Conservation (phyloP, 1,140 invertebrate species). For the Alviniconcha marisindica region DNA sequence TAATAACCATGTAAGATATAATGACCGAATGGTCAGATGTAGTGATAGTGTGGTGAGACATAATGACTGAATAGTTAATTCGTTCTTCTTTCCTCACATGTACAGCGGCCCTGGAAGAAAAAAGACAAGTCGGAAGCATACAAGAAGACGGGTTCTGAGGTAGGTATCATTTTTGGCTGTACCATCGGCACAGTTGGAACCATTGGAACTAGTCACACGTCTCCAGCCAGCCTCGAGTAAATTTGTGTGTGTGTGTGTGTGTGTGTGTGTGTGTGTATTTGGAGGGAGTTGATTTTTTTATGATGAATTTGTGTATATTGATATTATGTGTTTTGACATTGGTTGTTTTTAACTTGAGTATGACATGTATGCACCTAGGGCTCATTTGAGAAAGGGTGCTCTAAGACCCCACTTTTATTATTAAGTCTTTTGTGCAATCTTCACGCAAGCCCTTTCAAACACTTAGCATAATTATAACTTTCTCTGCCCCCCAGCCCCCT, state of each 20-base stretch:
- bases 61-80: too few relatives aligned
- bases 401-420: too few relatives aligned
- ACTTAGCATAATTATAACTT: too few relatives aligned
- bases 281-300: neutral
- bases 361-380: too few relatives aligned
- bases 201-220: neutral
- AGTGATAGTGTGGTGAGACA: too few relatives aligned
- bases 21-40: too few relatives aligned
- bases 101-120: constrained; percentile 23
- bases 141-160: constrained; percentile 57
- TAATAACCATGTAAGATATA: too few relatives aligned
- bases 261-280: neutral
- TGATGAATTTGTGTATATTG: neutral
- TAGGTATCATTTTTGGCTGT: constrained; percentile 4
- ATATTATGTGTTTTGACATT: neutral
- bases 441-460: too few relatives aligned
- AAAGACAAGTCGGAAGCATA: constrained; percentile 54
- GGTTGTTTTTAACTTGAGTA: neutral
- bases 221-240: neutral
- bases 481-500: neutral
- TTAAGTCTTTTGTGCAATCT: too few relatives aligned
- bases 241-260: neutral
- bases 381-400: too few relatives aligned
- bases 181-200: neutral
- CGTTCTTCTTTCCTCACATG: neutral